These are phyloP conservation scores for Psephotus haematonotus DNA, from an alignment of 2,113 vertebrate genomes.

Conservation along the genomic window DNA sequence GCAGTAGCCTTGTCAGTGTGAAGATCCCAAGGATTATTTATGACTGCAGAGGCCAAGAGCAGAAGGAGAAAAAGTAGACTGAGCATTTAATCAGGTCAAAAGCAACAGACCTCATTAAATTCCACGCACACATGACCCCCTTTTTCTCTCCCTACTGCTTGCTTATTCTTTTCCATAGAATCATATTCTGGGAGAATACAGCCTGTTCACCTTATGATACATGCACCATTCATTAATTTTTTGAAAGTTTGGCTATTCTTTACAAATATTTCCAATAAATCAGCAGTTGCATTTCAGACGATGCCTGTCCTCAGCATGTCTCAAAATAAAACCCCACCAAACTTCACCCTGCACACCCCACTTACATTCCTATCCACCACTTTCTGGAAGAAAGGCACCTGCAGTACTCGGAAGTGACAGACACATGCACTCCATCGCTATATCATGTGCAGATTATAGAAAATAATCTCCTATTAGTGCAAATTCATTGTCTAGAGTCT, in stretches of 20 bases:
- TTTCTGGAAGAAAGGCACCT: not conserved
- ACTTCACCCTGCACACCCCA: not conserved
- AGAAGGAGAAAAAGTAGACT: not conserved
- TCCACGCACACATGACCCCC: not conserved
- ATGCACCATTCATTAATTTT: not conserved
- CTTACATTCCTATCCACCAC: not conserved
- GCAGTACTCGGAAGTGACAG: not conserved
- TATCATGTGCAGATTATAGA: not conserved
- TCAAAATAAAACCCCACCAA: not conserved
- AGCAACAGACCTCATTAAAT: slow-evolving; percentile 15
- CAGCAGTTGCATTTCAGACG: not conserved
- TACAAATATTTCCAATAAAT: not conserved
- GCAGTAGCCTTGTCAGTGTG: not conserved
- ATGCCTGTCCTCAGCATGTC: not conserved
- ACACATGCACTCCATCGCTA: not conserved
- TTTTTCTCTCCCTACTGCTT: not conserved
- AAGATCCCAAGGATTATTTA: slow-evolving; percentile 25
- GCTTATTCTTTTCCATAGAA: not conserved
- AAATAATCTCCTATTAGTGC: not conserved
- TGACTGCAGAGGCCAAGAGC: not conserved
- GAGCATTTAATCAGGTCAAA: slow-evolving; percentile 45
- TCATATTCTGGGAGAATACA: not conserved
- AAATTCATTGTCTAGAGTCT: not conserved
- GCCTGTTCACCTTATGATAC: not conserved
- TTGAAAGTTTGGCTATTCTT: not conserved